Conservation (phyloP, 2,888 invertebrate genomes). For the Rhagium mordax region DNA sequence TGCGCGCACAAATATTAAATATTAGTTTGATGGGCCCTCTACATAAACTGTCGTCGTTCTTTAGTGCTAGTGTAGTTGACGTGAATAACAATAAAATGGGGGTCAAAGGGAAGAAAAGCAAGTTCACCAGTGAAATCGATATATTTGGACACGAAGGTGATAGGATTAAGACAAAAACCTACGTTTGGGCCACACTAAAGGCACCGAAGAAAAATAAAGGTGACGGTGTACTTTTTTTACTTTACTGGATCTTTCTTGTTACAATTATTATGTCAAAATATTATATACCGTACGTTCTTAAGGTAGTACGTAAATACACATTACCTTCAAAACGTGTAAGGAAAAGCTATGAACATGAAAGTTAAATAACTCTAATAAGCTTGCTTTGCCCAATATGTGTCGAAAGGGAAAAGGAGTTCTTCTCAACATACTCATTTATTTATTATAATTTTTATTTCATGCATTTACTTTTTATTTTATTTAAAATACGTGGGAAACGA, state of each 20-base stretch:
- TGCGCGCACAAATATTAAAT: constrained; percentile 25
- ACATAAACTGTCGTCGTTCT: constrained; percentile 76
- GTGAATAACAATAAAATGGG: constrained; percentile 70
- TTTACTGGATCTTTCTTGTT: neutral
- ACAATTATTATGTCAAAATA: no score
- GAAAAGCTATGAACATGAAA: no score
- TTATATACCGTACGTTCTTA: no score
- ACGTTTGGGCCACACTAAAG: constrained; percentile 73
- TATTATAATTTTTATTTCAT: no score
- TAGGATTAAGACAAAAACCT: constrained; percentile 70
- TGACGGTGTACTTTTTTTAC: constrained; percentile 45
- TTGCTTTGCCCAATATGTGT: no score
- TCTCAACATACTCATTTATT: no score
- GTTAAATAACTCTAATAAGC: no score
- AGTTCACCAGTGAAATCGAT: constrained; percentile 73
- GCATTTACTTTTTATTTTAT: no score
- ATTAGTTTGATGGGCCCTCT: constrained; percentile 73
- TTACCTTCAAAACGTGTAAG: no score
- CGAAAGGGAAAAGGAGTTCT: no score
- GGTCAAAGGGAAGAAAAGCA: constrained; percentile 67
- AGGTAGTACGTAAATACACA: no score
- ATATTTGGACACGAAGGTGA: constrained; percentile 67
- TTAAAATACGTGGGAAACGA: no score
- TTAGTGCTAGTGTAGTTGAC: constrained; percentile 72
- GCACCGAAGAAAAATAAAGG: constrained; percentile 72